phyloP scores from a whole-genome alignment of 2,888 invertebrate genomes.

The Hymenopus coronatus region DNA sequence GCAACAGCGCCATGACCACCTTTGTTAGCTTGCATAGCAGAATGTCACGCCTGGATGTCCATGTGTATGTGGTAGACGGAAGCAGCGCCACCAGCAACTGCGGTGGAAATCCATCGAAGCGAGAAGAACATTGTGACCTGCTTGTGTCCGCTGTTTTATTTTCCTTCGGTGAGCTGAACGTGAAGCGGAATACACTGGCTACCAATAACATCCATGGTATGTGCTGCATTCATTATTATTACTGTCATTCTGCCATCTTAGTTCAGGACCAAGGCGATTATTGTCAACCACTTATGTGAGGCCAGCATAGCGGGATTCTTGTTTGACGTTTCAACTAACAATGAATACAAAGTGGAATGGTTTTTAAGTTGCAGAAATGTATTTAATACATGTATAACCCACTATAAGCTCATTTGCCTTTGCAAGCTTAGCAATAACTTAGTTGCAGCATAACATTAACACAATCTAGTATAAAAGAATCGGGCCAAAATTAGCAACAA shows the following conservation, averaged over 20 bases:
- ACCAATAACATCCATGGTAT: background rate
- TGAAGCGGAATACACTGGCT: background rate
- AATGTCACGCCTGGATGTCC: background rate
- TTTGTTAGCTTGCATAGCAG: background rate
- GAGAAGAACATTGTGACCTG: background rate
- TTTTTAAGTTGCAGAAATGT: background rate
- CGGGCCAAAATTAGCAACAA: no score
- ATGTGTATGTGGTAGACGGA: background rate
- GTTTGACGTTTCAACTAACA: background rate
- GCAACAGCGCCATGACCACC: background rate
- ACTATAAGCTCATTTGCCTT: no score
- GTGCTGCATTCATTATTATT: background rate
- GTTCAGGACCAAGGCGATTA: background rate
- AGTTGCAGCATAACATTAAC: no score
- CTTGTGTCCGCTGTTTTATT: background rate
- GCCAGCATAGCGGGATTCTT: background rate
- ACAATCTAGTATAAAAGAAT: no score
- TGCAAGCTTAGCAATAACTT: no score
- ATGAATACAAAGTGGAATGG: background rate
- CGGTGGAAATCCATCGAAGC: background rate
- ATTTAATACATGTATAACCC: no score
- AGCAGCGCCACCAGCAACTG: background rate
- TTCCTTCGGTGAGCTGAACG: background rate
- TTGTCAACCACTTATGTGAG: background rate
- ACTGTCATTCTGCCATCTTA: background rate